phyloP scores from a whole-genome alignment of 2,888 invertebrate genomes.

The Hesperia comma region DNA sequence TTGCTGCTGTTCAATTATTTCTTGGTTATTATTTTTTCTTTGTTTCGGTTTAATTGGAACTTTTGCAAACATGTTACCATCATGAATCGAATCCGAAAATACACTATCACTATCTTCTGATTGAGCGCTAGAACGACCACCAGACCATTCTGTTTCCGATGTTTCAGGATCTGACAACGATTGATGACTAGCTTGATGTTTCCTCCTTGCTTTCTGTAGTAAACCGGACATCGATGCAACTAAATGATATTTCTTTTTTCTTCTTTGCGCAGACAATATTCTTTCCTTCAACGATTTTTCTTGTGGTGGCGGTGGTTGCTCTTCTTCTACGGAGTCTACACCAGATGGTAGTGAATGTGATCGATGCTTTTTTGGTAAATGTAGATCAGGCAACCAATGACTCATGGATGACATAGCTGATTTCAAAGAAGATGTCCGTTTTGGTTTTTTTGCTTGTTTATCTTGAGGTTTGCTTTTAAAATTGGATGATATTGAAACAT shows the following conservation, averaged over 20 bases:
- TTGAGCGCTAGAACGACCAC: constrained; percentile 86
- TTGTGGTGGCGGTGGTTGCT: constrained; percentile 77
- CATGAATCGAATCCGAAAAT: constrained; percentile 87
- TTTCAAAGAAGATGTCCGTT: constrained; percentile 89
- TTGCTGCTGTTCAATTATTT: constrained; percentile 79
- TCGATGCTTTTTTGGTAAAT: constrained; percentile 90
- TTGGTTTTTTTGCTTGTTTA: constrained; percentile 86
- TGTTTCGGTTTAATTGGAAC: constrained; percentile 77
- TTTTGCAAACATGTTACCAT: constrained; percentile 86
- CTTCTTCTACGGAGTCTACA: constrained; percentile 82
- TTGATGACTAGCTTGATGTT: constrained; percentile 84
- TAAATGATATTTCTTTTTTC: constrained; percentile 91
- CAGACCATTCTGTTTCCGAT: constrained; percentile 88
- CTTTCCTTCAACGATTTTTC: constrained; percentile 77
- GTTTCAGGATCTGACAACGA: constrained; percentile 91
- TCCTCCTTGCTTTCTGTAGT: constrained; percentile 92
- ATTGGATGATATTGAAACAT: constrained; percentile 89
- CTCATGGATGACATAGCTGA: constrained; percentile 92
- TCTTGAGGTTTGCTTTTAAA: constrained; percentile 81
- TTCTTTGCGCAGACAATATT: constrained; percentile 78
- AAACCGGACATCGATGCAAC: constrained; percentile 94
- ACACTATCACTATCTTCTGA: constrained; percentile 91
- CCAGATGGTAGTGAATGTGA: constrained; percentile 92
- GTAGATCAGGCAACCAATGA: constrained; percentile 91
- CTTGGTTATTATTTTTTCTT: constrained; percentile 77